A percentile compares a stretch with the other conserved stretches of the same genome.
Evolutionary conservation across 2,888 invertebrate species (phyloP).

Genomic region (Archips xylosteana): DNA sequence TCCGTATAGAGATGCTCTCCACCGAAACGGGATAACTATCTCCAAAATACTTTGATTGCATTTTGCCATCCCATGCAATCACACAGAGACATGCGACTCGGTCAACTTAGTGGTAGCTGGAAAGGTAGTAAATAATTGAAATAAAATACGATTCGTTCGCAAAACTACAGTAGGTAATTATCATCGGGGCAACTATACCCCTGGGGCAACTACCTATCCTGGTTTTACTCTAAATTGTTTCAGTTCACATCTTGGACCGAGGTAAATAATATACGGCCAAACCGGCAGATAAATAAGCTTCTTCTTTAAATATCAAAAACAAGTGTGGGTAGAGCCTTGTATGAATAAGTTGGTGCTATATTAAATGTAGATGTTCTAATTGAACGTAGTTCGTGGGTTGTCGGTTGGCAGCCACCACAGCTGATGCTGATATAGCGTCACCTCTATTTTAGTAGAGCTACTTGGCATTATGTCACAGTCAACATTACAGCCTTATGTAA

Average conservation of each 20-base stretch:
- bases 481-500: constrained; percentile 35
- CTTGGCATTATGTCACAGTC: constrained; percentile 53
- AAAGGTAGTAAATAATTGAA: too few relatives aligned
- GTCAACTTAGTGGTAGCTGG: too few relatives aligned
- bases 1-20: too few relatives aligned
- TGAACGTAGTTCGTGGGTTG: constrained; percentile 57
- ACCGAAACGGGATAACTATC: too few relatives aligned
- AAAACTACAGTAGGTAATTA: too few relatives aligned
- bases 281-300: neutral
- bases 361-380: constrained; percentile 60
- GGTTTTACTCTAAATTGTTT: neutral
- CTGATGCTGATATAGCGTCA: constrained; percentile 58
- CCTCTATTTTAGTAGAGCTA: constrained; percentile 65
- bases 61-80: too few relatives aligned
- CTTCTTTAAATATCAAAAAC: neutral
- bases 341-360: constrained; percentile 59
- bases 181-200: too few relatives aligned
- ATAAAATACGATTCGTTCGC: too few relatives aligned
- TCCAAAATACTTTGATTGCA: too few relatives aligned
- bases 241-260: neutral
- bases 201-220: too few relatives aligned
- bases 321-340: constrained; percentile 60
- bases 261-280: neutral
- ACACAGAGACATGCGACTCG: too few relatives aligned
- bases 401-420: constrained; percentile 52